Evolutionary conservation across 1,140 invertebrate genomes (phyloP).

Genomic region (Atta cephalotes): DNA sequence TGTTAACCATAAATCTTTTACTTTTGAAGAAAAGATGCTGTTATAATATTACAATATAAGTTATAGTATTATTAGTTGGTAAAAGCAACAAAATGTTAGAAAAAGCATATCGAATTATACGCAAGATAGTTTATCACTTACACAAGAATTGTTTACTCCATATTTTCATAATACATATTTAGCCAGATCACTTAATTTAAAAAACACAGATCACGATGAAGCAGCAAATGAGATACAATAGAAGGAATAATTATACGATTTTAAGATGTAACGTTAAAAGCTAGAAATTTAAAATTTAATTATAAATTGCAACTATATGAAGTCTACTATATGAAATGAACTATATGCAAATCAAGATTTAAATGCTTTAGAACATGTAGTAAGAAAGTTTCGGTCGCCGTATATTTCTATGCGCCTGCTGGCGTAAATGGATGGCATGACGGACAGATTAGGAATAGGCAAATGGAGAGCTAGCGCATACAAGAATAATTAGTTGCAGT

Average conservation of each 20-base stretch:
- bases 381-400: slow-evolving; percentile 15
- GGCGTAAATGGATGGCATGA: neutral
- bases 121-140: slow-evolving; percentile 1
- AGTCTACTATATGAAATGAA: slow-evolving; percentile 1
- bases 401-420: slow-evolving; percentile 28
- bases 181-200: neutral
- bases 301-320: slow-evolving; percentile 22
- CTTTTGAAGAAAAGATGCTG: neutral
- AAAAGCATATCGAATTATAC: neutral
- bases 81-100: neutral
- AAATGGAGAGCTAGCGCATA: slow-evolving; percentile 38
- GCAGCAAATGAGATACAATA: neutral
- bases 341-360: slow-evolving; percentile 8
- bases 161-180: neutral
- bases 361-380: slow-evolving; percentile 17
- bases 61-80: neutral
- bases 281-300: slow-evolving; percentile 2
- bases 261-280: neutral
- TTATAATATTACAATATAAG: neutral
- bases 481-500: slow-evolving; percentile 66
- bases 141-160: neutral
- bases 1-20: slow-evolving; percentile 15
- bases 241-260: neutral
- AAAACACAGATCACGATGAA: neutral
- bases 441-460: slow-evolving; percentile 27